Evolutionary conservation across 2,797 vertebrate genomes (phyloP).

Genomic region (Benthosema pterotum): DNA sequence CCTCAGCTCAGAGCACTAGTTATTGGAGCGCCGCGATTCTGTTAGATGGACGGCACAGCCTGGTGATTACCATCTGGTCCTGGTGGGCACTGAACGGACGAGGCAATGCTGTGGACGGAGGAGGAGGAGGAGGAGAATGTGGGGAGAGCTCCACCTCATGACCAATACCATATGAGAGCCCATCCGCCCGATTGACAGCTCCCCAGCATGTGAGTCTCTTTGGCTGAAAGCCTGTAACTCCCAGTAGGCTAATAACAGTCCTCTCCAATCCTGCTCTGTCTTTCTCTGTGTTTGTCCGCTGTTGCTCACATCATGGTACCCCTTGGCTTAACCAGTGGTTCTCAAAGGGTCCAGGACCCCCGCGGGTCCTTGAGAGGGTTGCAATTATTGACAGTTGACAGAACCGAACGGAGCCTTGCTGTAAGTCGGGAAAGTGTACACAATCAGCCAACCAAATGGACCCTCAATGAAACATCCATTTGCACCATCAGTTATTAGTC

Average conservation of each 20-base stretch:
- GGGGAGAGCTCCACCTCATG: conserved; percentile 36
- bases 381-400: no score
- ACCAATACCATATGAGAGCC: conserved; percentile 56
- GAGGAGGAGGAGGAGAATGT: conserved; percentile 44
- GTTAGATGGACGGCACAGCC: conserved; percentile 45
- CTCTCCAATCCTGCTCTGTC: conserved; percentile 17
- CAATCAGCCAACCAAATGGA: no score
- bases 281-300: conserved; percentile 5
- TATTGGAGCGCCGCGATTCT: conserved; percentile 56
- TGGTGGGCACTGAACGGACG: conserved; percentile 39
- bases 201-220: conserved; percentile 48
- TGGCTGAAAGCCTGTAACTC: conserved; percentile 52
- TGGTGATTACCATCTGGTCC: conserved; percentile 68
- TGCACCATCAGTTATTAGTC: no score
- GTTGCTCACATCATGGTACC: conserved; percentile 10
- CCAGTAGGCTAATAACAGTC: conserved; percentile 58
- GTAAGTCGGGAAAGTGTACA: no score
- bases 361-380: no score
- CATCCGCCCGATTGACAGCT: conserved; percentile 53
- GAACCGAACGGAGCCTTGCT: no score
- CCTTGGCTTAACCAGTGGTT: not conserved
- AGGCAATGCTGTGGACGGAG: no score
- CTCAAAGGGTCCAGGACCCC: no score
- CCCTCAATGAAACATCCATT: no score
- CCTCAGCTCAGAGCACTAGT: conserved; percentile 45